Evolutionary conservation across 1,140 invertebrate genomes (phyloP), one percentile per base, ranked within the genome.

Genomic region (Tribolium castaneum): DNA sequence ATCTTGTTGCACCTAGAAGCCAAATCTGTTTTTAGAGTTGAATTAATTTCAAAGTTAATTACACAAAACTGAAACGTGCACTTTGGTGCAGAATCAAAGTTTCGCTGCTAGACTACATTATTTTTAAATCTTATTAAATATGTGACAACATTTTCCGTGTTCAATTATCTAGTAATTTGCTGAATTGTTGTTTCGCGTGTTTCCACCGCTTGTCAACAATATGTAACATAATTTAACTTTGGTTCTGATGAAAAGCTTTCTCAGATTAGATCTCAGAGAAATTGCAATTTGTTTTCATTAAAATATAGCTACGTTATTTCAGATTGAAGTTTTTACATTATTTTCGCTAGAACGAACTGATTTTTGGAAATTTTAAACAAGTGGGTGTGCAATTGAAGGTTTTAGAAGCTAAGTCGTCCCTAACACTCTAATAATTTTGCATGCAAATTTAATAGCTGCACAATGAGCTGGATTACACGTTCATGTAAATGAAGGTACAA

Each of bases 401-500:
- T 19, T n/a, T 6, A 35, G 6, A 13, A 12, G 30, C 12, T 35
- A 66, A n/a, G 19, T 14, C 30, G 12, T 10, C 9, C 2, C 6
- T 30, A 66, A n/a, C 16, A 59, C 9, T 35, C 25, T 66, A 25
- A 66, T 34, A 66, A 66, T 66, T 34, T 66, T n/a, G 25, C n/a
- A 66, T 66, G 59, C 30, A 66, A 66, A 66, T 66, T 30, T 25
- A 19, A 52, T 52, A 19, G 51, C 6, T 56, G 12, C 16, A 59
- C 54, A 35, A 14, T 66, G 30, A 66, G 30, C 12, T 66, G 12
- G 59, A 66, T 66, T 34, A 35, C 30, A 12, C 13, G 30, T 66
- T 66, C 59, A 66, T 66, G 59, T 30, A 66, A 66, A 66, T 66
- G 25, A 66, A 19, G 13, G 54, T 25, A 59, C 7, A 45, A 45